Evolutionary conservation across 2,113 vertebrate species (phyloP).

Genomic region (Etheostoma cragini): DNA sequence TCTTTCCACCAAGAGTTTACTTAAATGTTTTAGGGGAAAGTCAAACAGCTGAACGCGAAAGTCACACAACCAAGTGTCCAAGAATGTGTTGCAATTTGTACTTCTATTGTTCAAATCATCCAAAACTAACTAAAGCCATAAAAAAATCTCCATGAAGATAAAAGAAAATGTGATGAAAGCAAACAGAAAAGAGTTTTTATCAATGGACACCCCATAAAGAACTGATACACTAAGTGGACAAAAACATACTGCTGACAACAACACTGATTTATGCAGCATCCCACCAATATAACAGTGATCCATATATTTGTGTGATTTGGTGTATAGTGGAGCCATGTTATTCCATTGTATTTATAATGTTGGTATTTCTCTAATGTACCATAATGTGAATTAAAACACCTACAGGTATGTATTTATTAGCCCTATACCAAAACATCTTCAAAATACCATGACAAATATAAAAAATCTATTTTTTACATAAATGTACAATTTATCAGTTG

Average conservation of each 20-base stretch:
- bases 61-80: too few relatives aligned
- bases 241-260: background rate
- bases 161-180: background rate
- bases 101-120: background rate
- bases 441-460: background rate
- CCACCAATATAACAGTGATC: too few relatives aligned
- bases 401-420: background rate
- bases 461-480: background rate
- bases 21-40: background rate
- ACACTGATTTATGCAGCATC: background rate
- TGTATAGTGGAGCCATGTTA: background rate
- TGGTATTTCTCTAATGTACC: background rate
- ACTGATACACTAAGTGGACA: background rate
- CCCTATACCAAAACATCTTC: background rate
- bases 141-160: background rate
- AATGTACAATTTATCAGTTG: background rate
- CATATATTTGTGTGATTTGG: too few relatives aligned
- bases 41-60: background rate
- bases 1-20: slow-evolving; percentile 8
- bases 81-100: too few relatives aligned
- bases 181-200: background rate
- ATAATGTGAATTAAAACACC: background rate
- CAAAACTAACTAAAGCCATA: background rate
- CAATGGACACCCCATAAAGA: background rate
- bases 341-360: background rate